Evolutionary conservation across 2,797 vertebrate species (phyloP).

Genomic region (Notamacropus eugenii): DNA sequence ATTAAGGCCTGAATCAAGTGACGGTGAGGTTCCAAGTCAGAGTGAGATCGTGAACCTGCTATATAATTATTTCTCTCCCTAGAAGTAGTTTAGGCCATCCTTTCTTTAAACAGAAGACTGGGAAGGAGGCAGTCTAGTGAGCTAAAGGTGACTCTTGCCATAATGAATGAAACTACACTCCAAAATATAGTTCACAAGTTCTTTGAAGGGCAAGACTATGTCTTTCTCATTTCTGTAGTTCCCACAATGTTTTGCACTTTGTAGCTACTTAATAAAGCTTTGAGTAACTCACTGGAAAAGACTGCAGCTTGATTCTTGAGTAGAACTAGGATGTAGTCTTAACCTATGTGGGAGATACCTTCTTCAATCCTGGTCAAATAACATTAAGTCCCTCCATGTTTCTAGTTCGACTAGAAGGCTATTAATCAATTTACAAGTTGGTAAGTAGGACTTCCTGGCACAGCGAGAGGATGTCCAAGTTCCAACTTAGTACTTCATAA

Average conservation of each 20-base stretch:
- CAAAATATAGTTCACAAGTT: constrained; percentile 1
- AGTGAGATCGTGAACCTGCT: constrained; percentile 35
- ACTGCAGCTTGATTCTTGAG: not conserved
- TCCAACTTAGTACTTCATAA: constrained; percentile 7
- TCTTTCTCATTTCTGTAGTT: not conserved
- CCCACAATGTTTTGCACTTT: not conserved
- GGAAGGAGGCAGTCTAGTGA: not conserved
- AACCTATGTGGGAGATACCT: not conserved
- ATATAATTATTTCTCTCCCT: not conserved
- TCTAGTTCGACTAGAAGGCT: constrained; percentile 5
- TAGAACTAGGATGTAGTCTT: not conserved
- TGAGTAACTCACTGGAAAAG: not conserved
- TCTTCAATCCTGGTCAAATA: not conserved
- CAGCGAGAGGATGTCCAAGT: constrained; percentile 3
- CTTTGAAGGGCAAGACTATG: not conserved
- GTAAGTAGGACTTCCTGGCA: not conserved
- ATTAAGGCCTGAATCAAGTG: constrained; percentile 31
- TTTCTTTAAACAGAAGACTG: constrained; percentile 8
- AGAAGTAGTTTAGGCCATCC: not conserved
- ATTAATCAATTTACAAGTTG: not conserved
- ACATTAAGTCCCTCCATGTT: not conserved
- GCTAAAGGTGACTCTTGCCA: constrained; percentile 1
- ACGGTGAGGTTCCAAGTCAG: not conserved
- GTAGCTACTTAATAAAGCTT: not conserved
- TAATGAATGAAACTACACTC: constrained; percentile 14